Evolutionary conservation across 2,888 invertebrate genomes (phyloP), one percentile per base, ranked within the genome.

Genomic region (Merodon equestris): DNA sequence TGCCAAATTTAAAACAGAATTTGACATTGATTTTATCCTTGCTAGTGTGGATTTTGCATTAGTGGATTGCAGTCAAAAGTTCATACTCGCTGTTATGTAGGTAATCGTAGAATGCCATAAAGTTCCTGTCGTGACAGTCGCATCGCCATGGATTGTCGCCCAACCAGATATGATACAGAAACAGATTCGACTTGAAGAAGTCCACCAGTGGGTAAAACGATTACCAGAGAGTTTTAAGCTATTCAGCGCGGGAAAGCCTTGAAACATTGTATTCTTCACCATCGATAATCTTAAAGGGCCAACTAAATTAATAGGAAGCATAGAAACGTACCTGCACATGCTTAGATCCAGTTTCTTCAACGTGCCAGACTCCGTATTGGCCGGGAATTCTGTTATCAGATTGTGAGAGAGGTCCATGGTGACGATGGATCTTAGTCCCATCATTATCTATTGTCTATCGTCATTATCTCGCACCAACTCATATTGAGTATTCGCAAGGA

Each of bases 91-190:
- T n/a, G n/a, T n/a, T n/a, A n/a, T n/a, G n/a, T 12, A 94, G 84
- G 85, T 89, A 94, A 71, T 91, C 90, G 82, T 91, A 94, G 84
- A 93, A 91, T 9, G 91, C 90, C 63, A 91, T 90, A 85, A 95
- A 91, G 17, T 91, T 90, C 0, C 84, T 82, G 79, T 91, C 91
- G n/a, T 86, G 83, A 84, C 95, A 95, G 79, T 94, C 92, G 85
- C 95, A 95, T 73, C 92, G 90, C 95, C 95, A 95, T 82, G 93
- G 93, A 86, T 95, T 95, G 84, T 94, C 94, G 13, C 91, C 90
- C 50, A 95, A 85, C 84, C 91, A 90, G n/a, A 95, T 86, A 61
- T 90, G 89, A 73, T 90, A 89, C 48, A 93, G 87, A 79, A 91
- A 91, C 9, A 90, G 88, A 86, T 93, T 93, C 1, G 90, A 89